Evolutionary conservation across 2,888 invertebrate species (phyloP).

Genomic region (Drosophila hamatofila): DNA sequence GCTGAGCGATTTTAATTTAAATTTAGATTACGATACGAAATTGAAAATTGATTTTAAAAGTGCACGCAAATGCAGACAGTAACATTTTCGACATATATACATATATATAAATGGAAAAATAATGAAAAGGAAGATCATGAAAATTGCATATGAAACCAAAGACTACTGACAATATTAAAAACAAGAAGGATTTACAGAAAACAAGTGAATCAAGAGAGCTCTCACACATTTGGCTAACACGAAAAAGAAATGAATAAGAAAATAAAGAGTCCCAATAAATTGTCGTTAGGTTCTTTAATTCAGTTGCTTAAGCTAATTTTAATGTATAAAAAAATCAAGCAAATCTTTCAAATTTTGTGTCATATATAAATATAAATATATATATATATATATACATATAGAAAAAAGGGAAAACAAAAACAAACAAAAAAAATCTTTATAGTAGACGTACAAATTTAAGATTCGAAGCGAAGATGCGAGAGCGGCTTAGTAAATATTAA

Average conservation of each 20-base stretch:
- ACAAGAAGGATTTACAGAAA: slow-evolving; percentile 54
- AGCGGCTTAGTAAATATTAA: slow-evolving; percentile 33
- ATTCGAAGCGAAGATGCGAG: slow-evolving; percentile 26
- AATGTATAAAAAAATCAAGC: slow-evolving; percentile 65
- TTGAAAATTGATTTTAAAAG: slow-evolving; percentile 60
- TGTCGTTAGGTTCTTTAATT: slow-evolving; percentile 43
- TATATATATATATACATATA: slow-evolving; percentile 21
- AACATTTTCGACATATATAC: slow-evolving; percentile 34
- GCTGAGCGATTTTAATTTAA: slow-evolving; percentile 70
- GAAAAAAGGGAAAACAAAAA: slow-evolving; percentile 14
- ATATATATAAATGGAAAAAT: slow-evolving; percentile 11
- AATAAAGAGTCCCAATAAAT: slow-evolving; percentile 27
- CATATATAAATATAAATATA: slow-evolving; percentile 44
- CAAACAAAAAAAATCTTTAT: slow-evolving; percentile 29
- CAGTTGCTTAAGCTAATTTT: slow-evolving; percentile 63
- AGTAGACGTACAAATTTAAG: slow-evolving; percentile 74
- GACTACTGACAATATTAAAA: slow-evolving; percentile 79
- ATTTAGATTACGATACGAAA: slow-evolving; percentile 69
- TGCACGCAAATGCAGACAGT: slow-evolving; percentile 43
- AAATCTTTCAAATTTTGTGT: slow-evolving; percentile 51
- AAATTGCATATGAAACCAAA: slow-evolving; percentile 68
- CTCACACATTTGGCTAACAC: slow-evolving; percentile 37
- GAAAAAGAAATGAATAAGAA: slow-evolving; percentile 19
- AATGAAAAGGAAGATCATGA: slow-evolving; percentile 23
- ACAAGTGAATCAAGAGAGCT: slow-evolving; percentile 28